Evolutionary conservation across 2,888 invertebrate species (phyloP).

Genomic region (Cephus pygmeus): DNA sequence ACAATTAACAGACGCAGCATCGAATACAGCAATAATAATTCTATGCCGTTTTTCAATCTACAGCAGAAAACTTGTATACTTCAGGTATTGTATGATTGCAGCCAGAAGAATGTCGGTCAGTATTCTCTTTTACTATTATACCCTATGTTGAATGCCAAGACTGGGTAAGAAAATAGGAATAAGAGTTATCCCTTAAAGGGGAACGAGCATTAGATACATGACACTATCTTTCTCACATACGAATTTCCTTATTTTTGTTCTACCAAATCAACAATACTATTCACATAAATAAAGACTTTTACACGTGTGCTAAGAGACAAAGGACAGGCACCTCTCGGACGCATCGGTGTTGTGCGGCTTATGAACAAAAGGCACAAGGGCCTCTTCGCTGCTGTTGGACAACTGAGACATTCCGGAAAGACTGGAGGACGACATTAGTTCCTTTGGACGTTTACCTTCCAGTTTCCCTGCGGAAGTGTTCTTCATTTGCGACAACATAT

Average conservation of each 20-base stretch:
- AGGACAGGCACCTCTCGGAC: constrained; percentile 47
- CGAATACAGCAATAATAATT: not conserved
- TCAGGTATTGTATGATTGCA: too few relatives aligned
- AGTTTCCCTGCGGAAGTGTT: constrained; percentile 45
- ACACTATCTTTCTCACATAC: not conserved
- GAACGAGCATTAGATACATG: not conserved
- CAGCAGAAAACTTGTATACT: not conserved
- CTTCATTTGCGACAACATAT: constrained; percentile 55
- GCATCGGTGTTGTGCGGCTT: constrained; percentile 54
- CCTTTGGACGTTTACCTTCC: constrained; percentile 60
- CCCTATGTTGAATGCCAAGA: not conserved
- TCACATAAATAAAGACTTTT: not conserved
- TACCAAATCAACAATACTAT: not conserved
- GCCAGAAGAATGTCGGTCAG: too few relatives aligned
- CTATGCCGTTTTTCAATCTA: not conserved
- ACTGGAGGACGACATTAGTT: constrained; percentile 62
- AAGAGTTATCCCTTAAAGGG: not conserved
- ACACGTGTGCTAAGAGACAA: not conserved
- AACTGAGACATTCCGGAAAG: constrained; percentile 63
- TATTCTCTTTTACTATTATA: not conserved
- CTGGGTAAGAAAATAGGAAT: not conserved
- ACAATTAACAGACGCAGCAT: not conserved
- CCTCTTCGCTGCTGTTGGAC: constrained; percentile 63
- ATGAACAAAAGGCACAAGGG: constrained; percentile 59
- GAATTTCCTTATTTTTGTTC: not conserved